Conservation (phyloP, 2,113 vertebrate species). For the Leucosticte australis region DNA sequence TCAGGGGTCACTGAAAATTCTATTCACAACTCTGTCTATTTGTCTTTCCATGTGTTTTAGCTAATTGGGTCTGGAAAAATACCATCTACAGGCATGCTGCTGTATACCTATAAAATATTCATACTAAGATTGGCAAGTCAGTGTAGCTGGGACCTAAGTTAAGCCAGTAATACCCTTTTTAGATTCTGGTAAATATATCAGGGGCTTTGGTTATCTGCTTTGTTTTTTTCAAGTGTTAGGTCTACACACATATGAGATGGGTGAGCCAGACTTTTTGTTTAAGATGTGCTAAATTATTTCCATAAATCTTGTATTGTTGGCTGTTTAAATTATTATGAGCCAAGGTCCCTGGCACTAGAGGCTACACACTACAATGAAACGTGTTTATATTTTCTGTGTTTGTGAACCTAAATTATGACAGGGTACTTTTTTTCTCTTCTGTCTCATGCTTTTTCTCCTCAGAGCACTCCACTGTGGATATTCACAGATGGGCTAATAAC, state of each 20-base stretch:
- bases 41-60: not conserved
- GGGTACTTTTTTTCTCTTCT: not conserved
- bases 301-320: slow-evolving; percentile 21
- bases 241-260: not conserved
- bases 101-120: slow-evolving; percentile 25
- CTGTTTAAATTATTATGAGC: slow-evolving; percentile 46
- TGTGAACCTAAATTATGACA: slow-evolving; percentile 49
- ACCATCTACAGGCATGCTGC: not conserved
- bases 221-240: not conserved
- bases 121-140: not conserved
- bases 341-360: not conserved
- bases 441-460: slow-evolving; percentile 3
- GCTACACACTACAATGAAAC: not conserved
- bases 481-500: slow-evolving; percentile 55
- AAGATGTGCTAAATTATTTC: slow-evolving; percentile 52
- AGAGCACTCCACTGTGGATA: slow-evolving; percentile 19
- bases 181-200: not conserved
- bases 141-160: not conserved
- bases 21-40: not conserved
- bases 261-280: slow-evolving; percentile 26
- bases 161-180: not conserved
- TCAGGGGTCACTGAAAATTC: not conserved
- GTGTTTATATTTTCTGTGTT: slow-evolving; percentile 25
- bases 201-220: slow-evolving; percentile 8
- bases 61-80: slow-evolving; percentile 4